Evolutionary conservation across 2,113 vertebrate genomes (phyloP).

Genomic region (Macroglossus sobrinus): DNA sequence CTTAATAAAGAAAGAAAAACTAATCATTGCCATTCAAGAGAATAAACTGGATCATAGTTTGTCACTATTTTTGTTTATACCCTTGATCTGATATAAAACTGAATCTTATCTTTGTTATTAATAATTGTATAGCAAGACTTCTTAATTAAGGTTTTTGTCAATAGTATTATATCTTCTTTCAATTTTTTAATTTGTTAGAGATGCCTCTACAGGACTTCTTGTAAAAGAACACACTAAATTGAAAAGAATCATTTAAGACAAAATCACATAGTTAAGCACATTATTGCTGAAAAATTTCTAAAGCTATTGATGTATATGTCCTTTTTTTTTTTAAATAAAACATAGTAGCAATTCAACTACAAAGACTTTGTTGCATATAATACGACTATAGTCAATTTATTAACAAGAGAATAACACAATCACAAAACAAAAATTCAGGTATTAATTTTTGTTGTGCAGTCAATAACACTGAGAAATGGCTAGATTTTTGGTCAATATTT

Average conservation of each 20-base stretch:
- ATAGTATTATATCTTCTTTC: not conserved
- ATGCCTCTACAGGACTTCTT: not conserved
- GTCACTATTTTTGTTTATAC: not conserved
- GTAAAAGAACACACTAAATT: not conserved
- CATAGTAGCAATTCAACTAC: not conserved
- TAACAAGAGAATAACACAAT: not conserved
- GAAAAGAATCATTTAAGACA: not conserved
- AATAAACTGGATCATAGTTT: not conserved
- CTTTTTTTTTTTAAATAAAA: not conserved
- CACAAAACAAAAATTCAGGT: not conserved
- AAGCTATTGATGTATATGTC: not conserved
- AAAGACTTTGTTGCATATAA: not conserved
- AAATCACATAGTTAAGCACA: not conserved
- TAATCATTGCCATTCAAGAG: not conserved
- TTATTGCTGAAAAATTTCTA: not conserved
- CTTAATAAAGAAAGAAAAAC: not conserved
- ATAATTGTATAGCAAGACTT: not conserved
- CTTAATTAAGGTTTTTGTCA: not conserved
- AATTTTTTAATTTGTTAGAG: not conserved
- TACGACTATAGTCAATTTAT: not conserved
- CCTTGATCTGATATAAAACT: not conserved
- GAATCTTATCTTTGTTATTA: constrained; percentile 11
- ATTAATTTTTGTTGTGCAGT: not conserved
- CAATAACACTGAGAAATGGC: not conserved
- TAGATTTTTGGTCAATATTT: not conserved